Evolutionary conservation across 2,797 vertebrate species (phyloP), one percentile per base, ranked within the genome.

Genomic region (Microctenopoma lineatum): DNA sequence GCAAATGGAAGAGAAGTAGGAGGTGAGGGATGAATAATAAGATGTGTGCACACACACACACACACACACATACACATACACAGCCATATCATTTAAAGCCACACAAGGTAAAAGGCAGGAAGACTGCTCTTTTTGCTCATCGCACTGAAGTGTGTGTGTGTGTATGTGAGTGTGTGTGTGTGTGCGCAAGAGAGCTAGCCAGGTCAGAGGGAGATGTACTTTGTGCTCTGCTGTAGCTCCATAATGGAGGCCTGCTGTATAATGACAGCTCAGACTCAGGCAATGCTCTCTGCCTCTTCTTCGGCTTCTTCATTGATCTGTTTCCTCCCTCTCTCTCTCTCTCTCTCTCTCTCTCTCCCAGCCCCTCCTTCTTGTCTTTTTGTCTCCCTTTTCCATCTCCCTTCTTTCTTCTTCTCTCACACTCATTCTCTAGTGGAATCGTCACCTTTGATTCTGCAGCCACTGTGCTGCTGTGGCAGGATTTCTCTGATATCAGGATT

Each of bases 201-300:
- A 75, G 83, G 85, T 87, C 83, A 84, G 79, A 60, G 56, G 81
- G 66, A 80, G 70, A 78, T 81, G 73, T 68, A 57, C 81, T 89
- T 75, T 87, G 81, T 87, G 81, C 84, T 82, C 71, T 75, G 79
- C 81, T 83, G 77, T 79, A 73, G 84, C 80, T 85, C 77, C 75
- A 76, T 91, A 91, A 91, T 90, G 86, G 87, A 86, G 83, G 85
- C 85, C 88, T 90, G 79, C 84, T 88, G 77, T 76, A 75, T 92
- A 90, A 92, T 90, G 90, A 90, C 83, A 89, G 81, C 84, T 81
- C 77, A 81, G 69, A 81, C 62, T 71, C 54, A 77, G 72, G 65
- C 84, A 72, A 71, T 74, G 66, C 72, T 87, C 69, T 64, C 62
- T 55, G 21, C 79, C 65, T 85, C 69, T 77, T 55, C 71, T 53